Conservation (phyloP, 2,113 vertebrate genomes). For the Penelope pileata region DNA sequence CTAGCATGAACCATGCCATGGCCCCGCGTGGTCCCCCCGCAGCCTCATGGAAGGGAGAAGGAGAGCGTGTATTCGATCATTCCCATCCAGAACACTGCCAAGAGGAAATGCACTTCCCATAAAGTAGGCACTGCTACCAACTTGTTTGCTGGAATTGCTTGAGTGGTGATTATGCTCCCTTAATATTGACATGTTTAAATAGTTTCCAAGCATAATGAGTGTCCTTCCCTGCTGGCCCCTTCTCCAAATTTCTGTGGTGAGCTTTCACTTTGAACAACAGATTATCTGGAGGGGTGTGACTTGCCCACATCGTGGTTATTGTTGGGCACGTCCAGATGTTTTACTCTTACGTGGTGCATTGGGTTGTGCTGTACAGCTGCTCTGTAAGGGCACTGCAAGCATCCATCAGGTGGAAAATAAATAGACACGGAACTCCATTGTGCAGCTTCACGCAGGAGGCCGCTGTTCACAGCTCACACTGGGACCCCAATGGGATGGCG, state of each 20-base stretch:
- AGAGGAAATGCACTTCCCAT: slow-evolving; percentile 61
- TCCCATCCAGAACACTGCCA: slow-evolving; percentile 28
- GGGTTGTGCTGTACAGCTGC: not conserved
- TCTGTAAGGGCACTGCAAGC: not conserved
- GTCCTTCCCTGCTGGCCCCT: fast-evolving
- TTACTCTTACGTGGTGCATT: fast-evolving
- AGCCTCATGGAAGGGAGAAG: not conserved
- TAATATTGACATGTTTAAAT: slow-evolving; percentile 65
- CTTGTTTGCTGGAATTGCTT: slow-evolving; percentile 57
- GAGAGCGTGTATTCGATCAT: not conserved
- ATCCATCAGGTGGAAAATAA: fast-evolving
- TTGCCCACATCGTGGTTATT: not conserved
- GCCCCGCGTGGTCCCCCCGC: not conserved
- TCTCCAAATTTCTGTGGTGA: not conserved
- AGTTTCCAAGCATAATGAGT: slow-evolving; percentile 42
- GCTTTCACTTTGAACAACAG: not conserved
- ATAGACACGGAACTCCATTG: fast-evolving
- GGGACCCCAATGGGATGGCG: fast-evolving
- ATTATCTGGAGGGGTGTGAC: not conserved
- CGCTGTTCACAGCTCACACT: fast-evolving
- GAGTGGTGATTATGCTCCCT: slow-evolving; percentile 35
- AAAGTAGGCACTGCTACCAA: not conserved
- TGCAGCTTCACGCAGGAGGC: fast-evolving
- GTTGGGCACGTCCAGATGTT: not conserved
- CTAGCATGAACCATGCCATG: fast-evolving